Base-by-base conservation (phyloP, 2,113 vertebrate genomes). In the Peromyscus maniculatus region DNA sequence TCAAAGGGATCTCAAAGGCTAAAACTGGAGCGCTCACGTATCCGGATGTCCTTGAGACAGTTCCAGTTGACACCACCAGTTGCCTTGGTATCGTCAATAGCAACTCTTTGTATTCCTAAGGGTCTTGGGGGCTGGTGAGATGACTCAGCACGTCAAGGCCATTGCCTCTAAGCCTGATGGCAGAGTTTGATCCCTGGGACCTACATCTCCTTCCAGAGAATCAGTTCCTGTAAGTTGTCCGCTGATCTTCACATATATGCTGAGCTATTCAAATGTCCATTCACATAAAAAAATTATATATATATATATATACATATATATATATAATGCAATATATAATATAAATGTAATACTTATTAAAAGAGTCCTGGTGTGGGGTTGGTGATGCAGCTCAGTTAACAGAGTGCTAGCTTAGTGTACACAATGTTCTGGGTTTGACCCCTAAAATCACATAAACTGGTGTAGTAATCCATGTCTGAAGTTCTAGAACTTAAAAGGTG, bases 1-100 rank as follows among this genome's bases (percentile, higher is more conserved):
- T 39, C 71, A 79, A 87, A 94, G 69, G 72, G 80, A 55, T 91
- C 75, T 86, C 91, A 67, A 83, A 93, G 69, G 78, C 92, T 83
- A 80, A 92, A 88, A 78, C 67, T 72, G 46, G 39, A 69, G 39
- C 71, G 64, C n/a, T 64, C 46, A 59, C 22, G 24, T 24, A 91
- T 62, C 10, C 11, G 7, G 13, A 28, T 91, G 72, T 75, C 31
- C 36, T 86, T 93, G 46, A 80, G 75, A 89, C 15, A 62, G 71
- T 90, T 77, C 66, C 24, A 94, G 31, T 92, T 93, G 84, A 67
- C 1, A 75, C 12, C 9, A 28, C 9, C 11, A 28, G 19, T 75
- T 62, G 52, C 80, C 52, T 55, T 43, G 19, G 59, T 86, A 7
- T 93, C 57, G 55, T 82, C 87, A 69, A 82, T 71, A 83, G 55